These are phyloP conservation scores for Sapajus apella DNA, from an alignment of 2,113 vertebrate species.

Conservation along the genomic window DNA sequence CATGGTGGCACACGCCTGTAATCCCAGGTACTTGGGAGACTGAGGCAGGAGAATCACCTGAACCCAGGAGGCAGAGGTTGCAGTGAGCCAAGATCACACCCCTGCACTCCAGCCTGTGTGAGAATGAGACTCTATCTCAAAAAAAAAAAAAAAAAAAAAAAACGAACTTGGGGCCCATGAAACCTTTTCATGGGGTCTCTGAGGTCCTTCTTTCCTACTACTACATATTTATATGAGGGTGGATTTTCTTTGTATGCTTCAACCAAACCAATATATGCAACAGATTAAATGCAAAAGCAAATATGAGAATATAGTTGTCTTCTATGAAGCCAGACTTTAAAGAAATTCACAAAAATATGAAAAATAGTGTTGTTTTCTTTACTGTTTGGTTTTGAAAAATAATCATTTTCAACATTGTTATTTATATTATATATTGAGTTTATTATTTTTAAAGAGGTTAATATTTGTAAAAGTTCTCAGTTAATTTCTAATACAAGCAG, in stretches of 20 bases:
- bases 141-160: too few relatives aligned
- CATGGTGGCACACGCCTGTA: too few relatives aligned
- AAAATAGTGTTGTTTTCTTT: background rate
- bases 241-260: background rate
- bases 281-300: background rate
- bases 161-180: background rate
- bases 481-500: slow-evolving; percentile 5
- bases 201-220: background rate
- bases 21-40: too few relatives aligned
- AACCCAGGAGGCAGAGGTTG: too few relatives aligned
- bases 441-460: background rate
- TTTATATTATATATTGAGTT: background rate
- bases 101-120: too few relatives aligned
- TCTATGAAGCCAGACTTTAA: background rate
- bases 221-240: background rate
- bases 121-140: too few relatives aligned
- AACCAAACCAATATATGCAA: background rate
- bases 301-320: background rate
- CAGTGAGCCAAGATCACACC: too few relatives aligned
- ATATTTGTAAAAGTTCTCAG: background rate
- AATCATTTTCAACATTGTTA: background rate
- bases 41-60: too few relatives aligned
- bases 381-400: background rate
- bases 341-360: background rate
- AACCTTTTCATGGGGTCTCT: background rate